Conservation (phyloP, 2,797 vertebrate genomes). For the Rhinichthys osculus region DNA sequence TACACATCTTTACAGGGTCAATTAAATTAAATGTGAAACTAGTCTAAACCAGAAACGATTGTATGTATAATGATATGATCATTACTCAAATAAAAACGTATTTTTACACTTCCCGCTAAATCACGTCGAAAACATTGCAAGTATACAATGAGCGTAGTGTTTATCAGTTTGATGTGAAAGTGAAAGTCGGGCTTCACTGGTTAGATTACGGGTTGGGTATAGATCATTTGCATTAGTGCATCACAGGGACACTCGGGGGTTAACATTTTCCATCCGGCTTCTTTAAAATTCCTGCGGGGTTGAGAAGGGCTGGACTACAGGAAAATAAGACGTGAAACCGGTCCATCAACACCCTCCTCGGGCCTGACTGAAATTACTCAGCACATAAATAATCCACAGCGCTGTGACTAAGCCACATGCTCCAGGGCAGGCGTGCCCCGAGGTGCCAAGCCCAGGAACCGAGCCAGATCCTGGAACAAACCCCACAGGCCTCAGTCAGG, state of each 20-base stretch:
- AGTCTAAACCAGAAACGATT: neutral
- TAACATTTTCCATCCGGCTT: conserved; percentile 8
- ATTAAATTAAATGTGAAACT: neutral
- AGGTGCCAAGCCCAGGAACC: conserved; percentile 57
- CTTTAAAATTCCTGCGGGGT: neutral
- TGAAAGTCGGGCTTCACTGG: conserved; percentile 19
- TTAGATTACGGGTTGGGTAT: neutral
- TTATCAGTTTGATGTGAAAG: conserved; percentile 34
- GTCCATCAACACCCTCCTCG: conserved; percentile 51
- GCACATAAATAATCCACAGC: conserved; percentile 70
- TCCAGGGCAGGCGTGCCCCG: conserved; percentile 31
- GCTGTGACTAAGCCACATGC: conserved; percentile 63
- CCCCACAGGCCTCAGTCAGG: conserved; percentile 40
- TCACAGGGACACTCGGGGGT: neutral
- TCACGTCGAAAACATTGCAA: neutral
- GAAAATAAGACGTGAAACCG: conserved; percentile 32
- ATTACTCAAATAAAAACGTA: neutral
- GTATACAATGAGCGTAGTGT: neutral
- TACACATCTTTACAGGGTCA: too few species aligned
- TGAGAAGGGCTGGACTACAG: conserved; percentile 18
- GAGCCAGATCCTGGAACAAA: conserved; percentile 53
- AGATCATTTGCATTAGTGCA: conserved; percentile 7
- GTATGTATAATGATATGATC: too few species aligned
- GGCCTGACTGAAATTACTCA: conserved; percentile 62
- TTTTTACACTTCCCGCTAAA: neutral